Conservation (phyloP, 2,797 vertebrate species). For the Danio jaintianensis region DNA sequence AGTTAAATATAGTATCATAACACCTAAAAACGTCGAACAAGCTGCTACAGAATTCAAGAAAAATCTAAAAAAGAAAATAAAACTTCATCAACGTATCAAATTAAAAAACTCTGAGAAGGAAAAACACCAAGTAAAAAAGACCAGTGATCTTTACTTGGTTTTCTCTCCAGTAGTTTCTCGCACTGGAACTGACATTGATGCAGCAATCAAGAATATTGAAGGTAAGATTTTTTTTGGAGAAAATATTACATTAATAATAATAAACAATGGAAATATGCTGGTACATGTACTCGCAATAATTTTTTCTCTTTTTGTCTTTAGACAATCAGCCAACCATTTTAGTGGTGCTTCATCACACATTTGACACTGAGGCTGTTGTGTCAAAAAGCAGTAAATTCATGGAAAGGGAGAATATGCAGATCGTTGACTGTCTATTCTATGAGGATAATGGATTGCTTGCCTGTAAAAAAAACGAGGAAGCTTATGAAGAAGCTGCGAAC, state of each 20-base stretch:
- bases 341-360: slow-evolving; percentile 47
- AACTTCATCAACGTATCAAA: fast-evolving
- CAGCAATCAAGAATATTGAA: neutral
- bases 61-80: neutral
- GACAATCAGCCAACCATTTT: slow-evolving; percentile 15
- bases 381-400: slow-evolving; percentile 18
- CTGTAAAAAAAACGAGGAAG: neutral
- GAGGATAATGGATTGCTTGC: slow-evolving; percentile 27
- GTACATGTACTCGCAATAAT: neutral
- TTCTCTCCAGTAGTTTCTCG: slow-evolving; percentile 37
- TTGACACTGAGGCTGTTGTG: slow-evolving; percentile 5
- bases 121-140: too few species aligned
- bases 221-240: neutral
- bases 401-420: neutral
- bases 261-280: neutral
- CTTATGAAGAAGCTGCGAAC: neutral
- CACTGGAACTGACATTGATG: slow-evolving; percentile 37
- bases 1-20: slow-evolving; percentile 10
- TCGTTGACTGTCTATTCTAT: slow-evolving; percentile 41
- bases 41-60: neutral
- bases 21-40: neutral
- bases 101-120: neutral
- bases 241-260: neutral
- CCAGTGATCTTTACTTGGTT: neutral
- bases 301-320: neutral